phyloP scores from a whole-genome alignment of 2,797 vertebrate genomes.

The Falco biarmicus region DNA sequence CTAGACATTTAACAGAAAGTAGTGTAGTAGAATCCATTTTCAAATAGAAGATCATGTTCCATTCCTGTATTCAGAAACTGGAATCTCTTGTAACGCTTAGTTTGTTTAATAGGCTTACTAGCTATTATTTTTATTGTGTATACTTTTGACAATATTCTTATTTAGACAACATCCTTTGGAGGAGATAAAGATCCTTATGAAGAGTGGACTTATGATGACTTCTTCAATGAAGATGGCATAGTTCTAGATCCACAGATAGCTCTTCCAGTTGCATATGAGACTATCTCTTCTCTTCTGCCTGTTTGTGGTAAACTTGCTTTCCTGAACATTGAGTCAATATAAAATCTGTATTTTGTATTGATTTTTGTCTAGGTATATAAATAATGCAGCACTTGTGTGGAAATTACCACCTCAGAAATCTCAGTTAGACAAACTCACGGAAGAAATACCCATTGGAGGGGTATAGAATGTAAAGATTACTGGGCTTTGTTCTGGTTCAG shows the following conservation, averaged over 20 bases:
- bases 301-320: conserved; percentile 77
- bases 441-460: not conserved
- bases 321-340: not conserved
- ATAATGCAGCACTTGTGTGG: not conserved
- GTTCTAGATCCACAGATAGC: conserved; percentile 88
- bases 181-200: conserved; percentile 85
- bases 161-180: conserved; percentile 80
- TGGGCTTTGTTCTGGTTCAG: not conserved
- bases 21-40: not conserved
- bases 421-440: not conserved
- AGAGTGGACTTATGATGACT: conserved; percentile 87
- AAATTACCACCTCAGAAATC: not conserved
- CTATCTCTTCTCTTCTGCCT: conserved; percentile 86
- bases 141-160: not conserved
- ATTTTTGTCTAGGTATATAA: not conserved
- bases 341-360: not conserved
- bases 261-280: conserved; percentile 90
- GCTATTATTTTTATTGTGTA: not conserved
- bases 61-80: not conserved
- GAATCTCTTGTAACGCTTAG: not conserved
- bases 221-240: conserved; percentile 94
- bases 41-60: not conserved
- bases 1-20: not conserved
- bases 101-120: not conserved
- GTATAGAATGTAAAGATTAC: not conserved